phyloP scores from a whole-genome alignment of 2,797 vertebrate genomes.

The Ctenopoma multispine region DNA sequence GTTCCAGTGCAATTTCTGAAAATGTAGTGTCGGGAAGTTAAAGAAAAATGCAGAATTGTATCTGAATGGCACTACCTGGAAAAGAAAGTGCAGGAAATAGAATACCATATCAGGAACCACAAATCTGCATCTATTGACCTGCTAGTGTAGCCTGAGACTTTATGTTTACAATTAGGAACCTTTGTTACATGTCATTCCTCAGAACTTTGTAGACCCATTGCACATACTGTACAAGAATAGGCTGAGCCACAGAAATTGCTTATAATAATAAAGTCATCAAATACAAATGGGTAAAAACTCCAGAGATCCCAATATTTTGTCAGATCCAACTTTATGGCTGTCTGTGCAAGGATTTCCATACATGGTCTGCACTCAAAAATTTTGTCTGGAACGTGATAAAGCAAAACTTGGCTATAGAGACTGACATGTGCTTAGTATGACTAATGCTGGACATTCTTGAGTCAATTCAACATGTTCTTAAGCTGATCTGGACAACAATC shows the following conservation, averaged over 20 bases:
- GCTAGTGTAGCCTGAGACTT: not conserved
- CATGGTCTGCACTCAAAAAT: not conserved
- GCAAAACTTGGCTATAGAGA: not conserved
- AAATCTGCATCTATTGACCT: no score
- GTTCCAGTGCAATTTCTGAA: not conserved
- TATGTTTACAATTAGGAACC: not conserved
- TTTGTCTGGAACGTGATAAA: not conserved
- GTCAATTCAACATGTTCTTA: conserved; percentile 24
- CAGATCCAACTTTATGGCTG: conserved; percentile 11
- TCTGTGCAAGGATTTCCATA: not conserved
- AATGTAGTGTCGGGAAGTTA: not conserved
- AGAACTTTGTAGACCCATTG: no score
- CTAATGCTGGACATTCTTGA: conserved; percentile 6
- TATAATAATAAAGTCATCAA: not conserved
- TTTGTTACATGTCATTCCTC: not conserved
- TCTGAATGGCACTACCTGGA: no score
- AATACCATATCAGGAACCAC: no score
- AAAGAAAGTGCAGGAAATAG: no score
- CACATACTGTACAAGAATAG: not conserved
- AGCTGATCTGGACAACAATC: conserved; percentile 33
- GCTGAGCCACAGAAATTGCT: not conserved
- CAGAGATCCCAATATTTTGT: not conserved
- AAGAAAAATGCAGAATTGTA: not conserved
- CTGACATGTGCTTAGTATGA: conserved; percentile 16
- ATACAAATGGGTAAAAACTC: not conserved